Evolutionary conservation across 2,113 vertebrate genomes (phyloP), one percentile per base, ranked within the genome.

Genomic region (Corythoichthys haematopterus): DNA sequence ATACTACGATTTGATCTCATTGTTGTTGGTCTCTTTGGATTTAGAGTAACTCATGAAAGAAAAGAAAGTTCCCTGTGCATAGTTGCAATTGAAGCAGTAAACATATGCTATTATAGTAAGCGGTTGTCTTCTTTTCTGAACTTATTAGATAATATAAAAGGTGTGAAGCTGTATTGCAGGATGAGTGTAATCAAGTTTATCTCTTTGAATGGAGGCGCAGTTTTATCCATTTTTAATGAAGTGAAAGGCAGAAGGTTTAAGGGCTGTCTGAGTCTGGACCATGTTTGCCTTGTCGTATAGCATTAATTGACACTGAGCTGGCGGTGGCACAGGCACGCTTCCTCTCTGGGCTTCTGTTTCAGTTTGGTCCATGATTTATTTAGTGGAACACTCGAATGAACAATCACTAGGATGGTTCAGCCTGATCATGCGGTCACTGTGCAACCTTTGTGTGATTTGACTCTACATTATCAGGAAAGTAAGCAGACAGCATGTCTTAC

Each of bases 161-260:
- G 56, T 0, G 28, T 11, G 16, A 38, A 50, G 12, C 45, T 40
- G 45, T 2, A 37, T 69, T 20, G 52, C 16, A 15, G 5, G 40
- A 35, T 20, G 45, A 28, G 70, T 37, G 72, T 57, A 69, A 68
- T 52, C 38, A 46, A 63, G 68, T 71, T 66, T 68, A 64, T 10
- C 0, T 11, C 64, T 84, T 51, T 12, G 55, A 76, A 64, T 6
- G 56, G 52, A 72, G 77, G 79, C 68, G 47, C 36, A 73, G 79
- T 66, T 45, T 36, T 5, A 61, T 88, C 60, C 64, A 85, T 91
- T 87, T 90, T 88, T 86, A 77, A 89, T 90, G 80, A 80, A 68
- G 75, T 72, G 76, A 83, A 81, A 59, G 74, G 74, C 74, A 75
- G 77, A 68, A 60, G 80, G 74, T 78, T 82, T 75, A 38, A 74